Evolutionary conservation across 2,797 vertebrate genomes (phyloP), one percentile per base, ranked within the genome.

Genomic region (Myotis myotis): DNA sequence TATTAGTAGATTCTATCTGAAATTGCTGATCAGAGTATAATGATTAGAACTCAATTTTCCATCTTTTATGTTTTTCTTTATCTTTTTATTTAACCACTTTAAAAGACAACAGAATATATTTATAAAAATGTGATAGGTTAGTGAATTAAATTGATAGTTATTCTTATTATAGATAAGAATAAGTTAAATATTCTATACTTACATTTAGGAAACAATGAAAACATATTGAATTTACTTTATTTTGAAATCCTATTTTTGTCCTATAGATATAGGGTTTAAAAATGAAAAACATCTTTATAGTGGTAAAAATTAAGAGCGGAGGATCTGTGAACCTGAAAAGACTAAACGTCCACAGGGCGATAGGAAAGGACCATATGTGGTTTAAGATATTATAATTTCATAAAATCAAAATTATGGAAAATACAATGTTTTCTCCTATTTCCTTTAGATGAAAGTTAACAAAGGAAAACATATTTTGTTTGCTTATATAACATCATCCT

Each of bases 351-450:
- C 13, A 72, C 2, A 81, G 33, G 36, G 91, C 19, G 8, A 66
- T 3, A 41, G 2, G 2, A 76, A 83, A 47, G 28, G 44, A 64
- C 4, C 25, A 47, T 72, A n/a, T 88, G 8, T 74, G 23, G 13
- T 28, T 82, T 81, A 80, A 60, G 55, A 60, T 23, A 64, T 16
- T 86, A n/a, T 64, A n/a, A 89, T 90, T 92, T 92, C 71, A 91
- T 82, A 36, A 60, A 36, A 75, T 76, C 47, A 6, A 16, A 8
- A 16, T 71, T 72, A 47, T 78, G 25, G 30, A 33, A 78, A 49
- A 76, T 20, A 38, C 10, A 44, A 25, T 2, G n/a, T 38, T 81
- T 93, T 74, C 10, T 64, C 36, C 9, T 76, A 13, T 55, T 36
- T 78, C 23, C 44, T 81, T 22, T 80, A 80, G 8, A 15, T 64